Evolutionary conservation across 2,888 invertebrate species (phyloP).

Genomic region (Drosophila paranaensis): DNA sequence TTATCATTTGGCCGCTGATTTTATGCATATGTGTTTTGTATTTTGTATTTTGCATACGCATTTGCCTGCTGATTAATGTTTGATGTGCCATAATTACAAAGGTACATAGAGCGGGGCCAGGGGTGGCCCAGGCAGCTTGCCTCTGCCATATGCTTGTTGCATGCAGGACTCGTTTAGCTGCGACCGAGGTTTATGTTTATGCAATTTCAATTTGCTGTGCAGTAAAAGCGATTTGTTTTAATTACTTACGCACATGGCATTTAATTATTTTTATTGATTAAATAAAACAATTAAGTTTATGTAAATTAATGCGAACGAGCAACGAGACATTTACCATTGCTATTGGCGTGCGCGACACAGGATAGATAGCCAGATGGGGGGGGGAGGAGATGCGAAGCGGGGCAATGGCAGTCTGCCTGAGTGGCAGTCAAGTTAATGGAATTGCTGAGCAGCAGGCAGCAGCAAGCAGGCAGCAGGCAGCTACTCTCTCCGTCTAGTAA

Average conservation of each 20-base stretch:
- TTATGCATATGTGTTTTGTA: conserved; percentile 32
- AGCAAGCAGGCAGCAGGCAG: conserved; percentile 55
- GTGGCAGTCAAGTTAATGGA: conserved; percentile 73
- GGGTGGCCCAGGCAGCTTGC: background rate
- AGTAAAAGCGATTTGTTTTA: conserved; percentile 79
- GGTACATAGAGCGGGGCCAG: conserved; percentile 35
- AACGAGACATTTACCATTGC: conserved; percentile 47
- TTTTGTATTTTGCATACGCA: conserved; percentile 42
- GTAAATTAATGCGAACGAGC: conserved; percentile 67
- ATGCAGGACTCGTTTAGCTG: conserved; percentile 56
- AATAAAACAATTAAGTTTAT: conserved; percentile 82
- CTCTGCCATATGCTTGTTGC: conserved; percentile 41
- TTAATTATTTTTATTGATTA: conserved; percentile 82
- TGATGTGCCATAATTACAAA: conserved; percentile 74
- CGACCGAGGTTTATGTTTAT: conserved; percentile 61
- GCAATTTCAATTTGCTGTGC: conserved; percentile 75
- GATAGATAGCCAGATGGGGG: background rate
- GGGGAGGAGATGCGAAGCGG: background rate
- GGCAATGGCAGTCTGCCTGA: conserved; percentile 17
- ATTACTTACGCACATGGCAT: conserved; percentile 80
- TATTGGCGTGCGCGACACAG: conserved; percentile 29
- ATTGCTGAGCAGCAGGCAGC: conserved; percentile 65
- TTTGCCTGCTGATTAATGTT: conserved; percentile 77
- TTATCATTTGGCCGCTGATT: conserved; percentile 67
- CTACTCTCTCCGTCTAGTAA: conserved; percentile 46